Percentiles rank a stretch among this genome's conserved stretches.
Evolutionary conservation across 1,140 invertebrate genomes (phyloP).

Genomic region (Heliconius melpomene): DNA sequence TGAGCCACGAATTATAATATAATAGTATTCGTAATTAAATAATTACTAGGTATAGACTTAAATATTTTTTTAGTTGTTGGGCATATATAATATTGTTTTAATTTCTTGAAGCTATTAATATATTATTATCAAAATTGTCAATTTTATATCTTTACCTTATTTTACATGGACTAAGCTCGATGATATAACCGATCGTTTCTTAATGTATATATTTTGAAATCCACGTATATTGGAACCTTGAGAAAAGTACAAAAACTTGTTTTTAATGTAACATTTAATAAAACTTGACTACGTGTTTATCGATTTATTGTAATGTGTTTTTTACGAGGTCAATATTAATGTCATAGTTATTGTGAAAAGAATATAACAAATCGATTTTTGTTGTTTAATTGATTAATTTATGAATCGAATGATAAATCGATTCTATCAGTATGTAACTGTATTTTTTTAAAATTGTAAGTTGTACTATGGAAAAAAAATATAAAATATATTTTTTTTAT

Average conservation of each 20-base stretch:
- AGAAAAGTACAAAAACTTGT: conserved; percentile 6
- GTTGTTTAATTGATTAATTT: not conserved
- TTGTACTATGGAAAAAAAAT: too few relatives aligned
- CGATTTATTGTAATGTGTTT: conserved; percentile 1
- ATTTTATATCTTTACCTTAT: not conserved
- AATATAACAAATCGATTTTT: not conserved
- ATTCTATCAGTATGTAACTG: not conserved
- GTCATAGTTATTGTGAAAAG: conserved; percentile 6
- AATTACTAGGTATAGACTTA: too few relatives aligned
- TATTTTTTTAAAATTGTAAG: too few relatives aligned
- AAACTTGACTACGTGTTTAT: conserved; percentile 8
- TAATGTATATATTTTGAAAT: conserved; percentile 17
- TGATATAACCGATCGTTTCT: conserved; percentile 8
- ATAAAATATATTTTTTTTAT: too few relatives aligned
- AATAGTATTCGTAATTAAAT: too few relatives aligned
- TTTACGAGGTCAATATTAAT: conserved; percentile 8
- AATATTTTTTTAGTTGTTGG: too few relatives aligned
- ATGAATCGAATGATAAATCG: not conserved
- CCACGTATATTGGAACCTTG: conserved; percentile 2
- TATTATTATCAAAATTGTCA: not conserved
- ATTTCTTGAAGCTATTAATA: not conserved
- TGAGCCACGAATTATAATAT: too few relatives aligned
- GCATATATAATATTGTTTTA: too few relatives aligned
- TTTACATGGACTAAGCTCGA: not conserved
- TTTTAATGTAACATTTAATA: conserved; percentile 10